Evolutionary conservation across 2,113 vertebrate genomes (phyloP).

Genomic region (Sebastes schlegelii): DNA sequence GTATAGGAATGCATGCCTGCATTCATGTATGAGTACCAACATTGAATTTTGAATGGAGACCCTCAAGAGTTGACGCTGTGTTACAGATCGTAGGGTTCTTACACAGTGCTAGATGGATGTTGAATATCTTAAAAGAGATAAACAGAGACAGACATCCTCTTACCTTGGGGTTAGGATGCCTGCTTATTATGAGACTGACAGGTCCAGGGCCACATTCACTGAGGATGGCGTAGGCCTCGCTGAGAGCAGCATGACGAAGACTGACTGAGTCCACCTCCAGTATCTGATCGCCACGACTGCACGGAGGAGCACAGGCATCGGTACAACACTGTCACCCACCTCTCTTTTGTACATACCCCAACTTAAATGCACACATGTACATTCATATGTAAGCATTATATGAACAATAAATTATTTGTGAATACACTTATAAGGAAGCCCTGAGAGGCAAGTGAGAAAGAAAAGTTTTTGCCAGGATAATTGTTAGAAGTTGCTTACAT

Average conservation of each 20-base stretch:
- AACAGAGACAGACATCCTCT: slow-evolving; percentile 19
- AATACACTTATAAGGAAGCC: background rate
- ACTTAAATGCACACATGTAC: background rate
- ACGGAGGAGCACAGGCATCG: background rate
- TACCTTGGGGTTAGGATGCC: slow-evolving; percentile 96
- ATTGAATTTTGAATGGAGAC: too few relatives aligned
- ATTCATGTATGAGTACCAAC: background rate
- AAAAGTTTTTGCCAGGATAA: too few relatives aligned
- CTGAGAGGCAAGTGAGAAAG: background rate
- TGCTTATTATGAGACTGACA: slow-evolving; percentile 93
- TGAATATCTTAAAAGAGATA: background rate
- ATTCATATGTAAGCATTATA: background rate
- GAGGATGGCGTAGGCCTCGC: slow-evolving; percentile 94
- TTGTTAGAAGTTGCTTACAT: too few relatives aligned
- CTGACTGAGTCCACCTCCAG: slow-evolving; percentile 94
- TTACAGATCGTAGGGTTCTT: too few relatives aligned
- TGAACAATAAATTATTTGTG: background rate
- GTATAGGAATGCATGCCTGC: background rate
- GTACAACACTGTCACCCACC: background rate
- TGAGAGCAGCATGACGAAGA: slow-evolving; percentile 91
- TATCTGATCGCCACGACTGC: slow-evolving; percentile 95
- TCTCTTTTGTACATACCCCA: background rate
- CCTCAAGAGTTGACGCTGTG: too few relatives aligned
- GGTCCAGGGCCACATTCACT: slow-evolving; percentile 96
- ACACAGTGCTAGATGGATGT: too few relatives aligned